A percentile compares a stretch with the other conserved stretches of the same genome.
Conservation (phyloP, 2,888 invertebrate species). For the Ptychoptera albimana region DNA sequence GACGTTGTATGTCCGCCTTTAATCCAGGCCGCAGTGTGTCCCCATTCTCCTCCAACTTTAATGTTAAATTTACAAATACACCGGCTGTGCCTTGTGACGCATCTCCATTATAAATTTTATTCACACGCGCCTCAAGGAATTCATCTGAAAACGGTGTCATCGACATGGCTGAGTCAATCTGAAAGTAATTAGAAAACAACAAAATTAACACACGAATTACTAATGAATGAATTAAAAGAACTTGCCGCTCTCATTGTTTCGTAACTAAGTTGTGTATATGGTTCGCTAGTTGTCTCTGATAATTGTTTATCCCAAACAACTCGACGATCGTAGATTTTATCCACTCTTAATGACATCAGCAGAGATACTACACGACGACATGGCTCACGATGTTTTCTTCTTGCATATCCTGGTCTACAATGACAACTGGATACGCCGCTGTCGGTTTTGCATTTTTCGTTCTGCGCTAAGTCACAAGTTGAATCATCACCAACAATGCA, state of each 20-base stretch:
- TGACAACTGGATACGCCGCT: constrained; percentile 76
- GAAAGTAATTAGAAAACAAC: constrained; percentile 12
- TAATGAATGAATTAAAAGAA: constrained; percentile 12
- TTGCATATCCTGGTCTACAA: constrained; percentile 61
- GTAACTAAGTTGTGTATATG: constrained; percentile 65
- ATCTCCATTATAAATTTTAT: constrained; percentile 60
- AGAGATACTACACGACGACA: constrained; percentile 66
- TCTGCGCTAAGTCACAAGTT: constrained; percentile 75
- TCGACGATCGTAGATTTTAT: constrained; percentile 63
- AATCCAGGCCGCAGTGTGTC: constrained; percentile 53
- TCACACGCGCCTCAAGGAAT: constrained; percentile 66
- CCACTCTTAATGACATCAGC: constrained; percentile 63
- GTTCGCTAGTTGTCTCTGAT: constrained; percentile 59
- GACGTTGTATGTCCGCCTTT: constrained; percentile 63
- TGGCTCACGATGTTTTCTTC: constrained; percentile 56
- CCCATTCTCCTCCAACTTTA: constrained; percentile 59
- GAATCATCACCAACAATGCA: constrained; percentile 87
- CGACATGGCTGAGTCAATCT: constrained; percentile 84
- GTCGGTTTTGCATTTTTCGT: constrained; percentile 76
- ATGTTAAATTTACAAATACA: constrained; percentile 71
- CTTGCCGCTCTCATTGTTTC: constrained; percentile 79
- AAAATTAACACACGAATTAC: background rate
- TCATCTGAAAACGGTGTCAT: constrained; percentile 84
- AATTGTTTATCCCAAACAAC: constrained; percentile 64
- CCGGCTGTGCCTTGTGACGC: constrained; percentile 49